phyloP scores from a whole-genome alignment of 2,888 invertebrate genomes.

The Colostygia pectinataria region DNA sequence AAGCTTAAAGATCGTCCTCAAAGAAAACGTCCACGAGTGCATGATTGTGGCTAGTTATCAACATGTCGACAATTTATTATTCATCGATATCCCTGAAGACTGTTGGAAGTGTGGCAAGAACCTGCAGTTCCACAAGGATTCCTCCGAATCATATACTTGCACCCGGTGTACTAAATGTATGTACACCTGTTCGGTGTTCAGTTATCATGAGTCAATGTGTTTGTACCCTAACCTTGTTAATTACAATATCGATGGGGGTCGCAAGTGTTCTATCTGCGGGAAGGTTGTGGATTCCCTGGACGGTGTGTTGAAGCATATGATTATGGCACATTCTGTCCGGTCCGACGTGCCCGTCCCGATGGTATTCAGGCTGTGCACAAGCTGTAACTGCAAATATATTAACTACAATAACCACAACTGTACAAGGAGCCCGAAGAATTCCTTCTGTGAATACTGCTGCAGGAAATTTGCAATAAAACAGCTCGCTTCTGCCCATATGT shows the following conservation, averaged over 20 bases:
- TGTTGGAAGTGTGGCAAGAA: conserved; percentile 50
- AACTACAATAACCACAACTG: conserved; percentile 39
- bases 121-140: conserved; percentile 15
- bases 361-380: conserved; percentile 11
- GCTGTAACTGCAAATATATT: conserved; percentile 21
- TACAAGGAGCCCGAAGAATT: not conserved
- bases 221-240: not conserved
- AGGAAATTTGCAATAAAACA: conserved; percentile 36
- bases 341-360: conserved; percentile 42
- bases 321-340: conserved; percentile 40
- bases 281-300: not conserved
- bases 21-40: conserved; percentile 34
- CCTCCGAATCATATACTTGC: conserved; percentile 31
- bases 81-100: conserved; percentile 30
- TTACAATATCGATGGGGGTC: not conserved
- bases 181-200: conserved; percentile 32
- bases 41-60: conserved; percentile 38
- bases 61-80: accelerated
- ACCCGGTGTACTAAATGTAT: conserved; percentile 30
- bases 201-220: conserved; percentile 14
- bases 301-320: conserved; percentile 34
- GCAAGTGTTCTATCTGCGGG: conserved; percentile 6
- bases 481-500: conserved; percentile 29
- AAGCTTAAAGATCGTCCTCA: conserved; percentile 12
- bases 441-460: conserved; percentile 38